These are phyloP conservation scores for Halcyon chelicuti DNA, from an alignment of 2,797 vertebrate genomes.

Conservation along the genomic window DNA sequence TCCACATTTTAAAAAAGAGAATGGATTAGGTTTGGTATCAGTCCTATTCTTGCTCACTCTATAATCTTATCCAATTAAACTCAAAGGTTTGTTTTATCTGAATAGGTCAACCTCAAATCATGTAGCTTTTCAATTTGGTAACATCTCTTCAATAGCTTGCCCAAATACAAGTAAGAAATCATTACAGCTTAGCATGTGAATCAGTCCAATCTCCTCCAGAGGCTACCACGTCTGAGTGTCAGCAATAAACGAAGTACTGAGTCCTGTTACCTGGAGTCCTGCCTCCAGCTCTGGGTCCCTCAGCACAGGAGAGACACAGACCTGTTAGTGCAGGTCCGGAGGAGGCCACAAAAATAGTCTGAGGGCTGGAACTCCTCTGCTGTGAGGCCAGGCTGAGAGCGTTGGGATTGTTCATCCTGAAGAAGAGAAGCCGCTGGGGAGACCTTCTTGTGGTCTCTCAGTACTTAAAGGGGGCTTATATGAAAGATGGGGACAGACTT, in stretches of 20 bases:
- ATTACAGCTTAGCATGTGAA: not conserved
- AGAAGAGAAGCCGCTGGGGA: not conserved
- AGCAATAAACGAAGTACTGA: not conserved
- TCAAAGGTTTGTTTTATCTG: conserved; percentile 58
- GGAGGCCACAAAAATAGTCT: not conserved
- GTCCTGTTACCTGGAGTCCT: not conserved
- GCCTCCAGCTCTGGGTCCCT: not conserved
- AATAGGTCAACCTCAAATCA: conserved; percentile 47
- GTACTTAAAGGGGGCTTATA: not conserved
- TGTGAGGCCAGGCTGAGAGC: not conserved
- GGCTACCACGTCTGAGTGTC: not conserved
- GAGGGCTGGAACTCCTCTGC: not conserved
- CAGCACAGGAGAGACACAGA: not conserved
- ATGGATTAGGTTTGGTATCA: not conserved
- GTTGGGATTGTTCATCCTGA: not conserved
- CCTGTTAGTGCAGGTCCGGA: not conserved
- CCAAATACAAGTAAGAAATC: not conserved
- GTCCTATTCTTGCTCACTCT: not conserved
- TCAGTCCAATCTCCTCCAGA: not conserved
- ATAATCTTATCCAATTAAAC: conserved; percentile 10
- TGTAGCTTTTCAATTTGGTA: conserved; percentile 18
- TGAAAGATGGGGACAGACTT: not conserved
- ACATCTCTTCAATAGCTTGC: not conserved
- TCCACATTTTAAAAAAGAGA: not conserved
- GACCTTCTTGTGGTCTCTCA: not conserved